A percentile compares a stretch with the other conserved stretches of the same genome.
Conservation (phyloP, 2,888 invertebrate genomes). For the Syrista parreyssii region DNA sequence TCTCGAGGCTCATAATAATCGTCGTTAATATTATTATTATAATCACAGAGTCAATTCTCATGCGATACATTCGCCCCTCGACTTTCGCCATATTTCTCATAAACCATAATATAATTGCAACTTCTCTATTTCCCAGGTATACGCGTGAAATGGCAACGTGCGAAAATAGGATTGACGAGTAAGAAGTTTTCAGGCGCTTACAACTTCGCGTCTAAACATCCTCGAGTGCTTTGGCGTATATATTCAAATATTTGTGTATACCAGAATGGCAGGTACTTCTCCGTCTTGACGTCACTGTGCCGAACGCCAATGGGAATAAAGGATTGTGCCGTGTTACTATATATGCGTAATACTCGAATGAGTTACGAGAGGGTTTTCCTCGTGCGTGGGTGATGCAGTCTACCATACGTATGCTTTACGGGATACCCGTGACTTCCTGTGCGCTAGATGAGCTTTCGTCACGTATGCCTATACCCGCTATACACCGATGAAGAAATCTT, state of each 20-base stretch:
- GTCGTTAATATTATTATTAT: background rate
- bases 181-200: background rate
- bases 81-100: background rate
- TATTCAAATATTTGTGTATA: background rate
- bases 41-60: background rate
- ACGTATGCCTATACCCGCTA: background rate
- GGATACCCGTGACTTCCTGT: background rate
- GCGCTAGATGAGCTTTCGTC: background rate
- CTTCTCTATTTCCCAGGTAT: background rate
- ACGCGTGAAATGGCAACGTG: background rate
- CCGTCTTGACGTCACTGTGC: background rate
- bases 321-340: background rate
- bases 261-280: background rate
- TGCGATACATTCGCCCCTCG: background rate
- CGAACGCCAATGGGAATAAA: background rate
- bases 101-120: background rate
- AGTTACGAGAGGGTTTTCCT: background rate
- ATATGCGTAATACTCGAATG: background rate
- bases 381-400: background rate
- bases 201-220: background rate
- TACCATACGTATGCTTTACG: background rate
- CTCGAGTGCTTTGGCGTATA: background rate
- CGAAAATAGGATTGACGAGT: background rate
- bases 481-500: background rate
- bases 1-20: conserved; percentile 1